Base-by-base conservation (phyloP, 1,140 invertebrate genomes). In the Panagrolaimus sp. region DNA sequence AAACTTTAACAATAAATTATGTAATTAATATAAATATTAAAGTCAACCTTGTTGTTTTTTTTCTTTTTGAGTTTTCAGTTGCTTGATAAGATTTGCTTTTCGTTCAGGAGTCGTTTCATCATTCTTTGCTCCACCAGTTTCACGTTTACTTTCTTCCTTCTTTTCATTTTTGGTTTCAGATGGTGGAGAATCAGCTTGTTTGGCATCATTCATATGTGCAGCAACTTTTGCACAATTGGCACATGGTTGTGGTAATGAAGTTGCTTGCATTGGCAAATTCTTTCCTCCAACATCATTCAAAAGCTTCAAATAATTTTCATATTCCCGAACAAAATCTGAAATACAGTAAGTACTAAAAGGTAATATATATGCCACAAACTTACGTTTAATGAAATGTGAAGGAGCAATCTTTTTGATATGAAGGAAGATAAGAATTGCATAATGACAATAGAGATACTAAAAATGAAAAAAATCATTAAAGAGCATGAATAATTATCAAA, bases 381-480 rank as follows among this genome's bases (percentile, higher is more conserved):
- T 52, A 52, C 48, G 48, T 52, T 24, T n/a, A 52, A 52, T 52
- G 26, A 52, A 52, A 52, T 52, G 48, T 24, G 48, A 52, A 8
- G 48, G 48, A n/a, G 26, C 48, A 10, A 52, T 52, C 48, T 24
- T 24, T 24, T 52, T 52, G 48, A 52, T 52, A 14, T 52, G 48
- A 24, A 52, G 48, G n/a, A 52, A 52, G 4, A 21, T n/a, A 5
- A 52, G 26, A 14, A 52, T 52, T 15, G 48, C 48, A 12, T 52
- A 52, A 52, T 52, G 48, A 14, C 48, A 52, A 12, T 52, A 52
- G 26, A 52, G n/a, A 24, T 52, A 52, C n/a, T n/a, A n/a, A n/a
- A n/a, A n/a, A n/a, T n/a, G n/a, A n/a, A n/a, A n/a, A n/a, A n/a
- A n/a, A n/a, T n/a, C n/a, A n/a, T n/a, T n/a, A n/a, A n/a, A n/a